Evolutionary conservation across 2,113 vertebrate genomes (phyloP).

Genomic region (Heterotilapia buettikoferi): DNA sequence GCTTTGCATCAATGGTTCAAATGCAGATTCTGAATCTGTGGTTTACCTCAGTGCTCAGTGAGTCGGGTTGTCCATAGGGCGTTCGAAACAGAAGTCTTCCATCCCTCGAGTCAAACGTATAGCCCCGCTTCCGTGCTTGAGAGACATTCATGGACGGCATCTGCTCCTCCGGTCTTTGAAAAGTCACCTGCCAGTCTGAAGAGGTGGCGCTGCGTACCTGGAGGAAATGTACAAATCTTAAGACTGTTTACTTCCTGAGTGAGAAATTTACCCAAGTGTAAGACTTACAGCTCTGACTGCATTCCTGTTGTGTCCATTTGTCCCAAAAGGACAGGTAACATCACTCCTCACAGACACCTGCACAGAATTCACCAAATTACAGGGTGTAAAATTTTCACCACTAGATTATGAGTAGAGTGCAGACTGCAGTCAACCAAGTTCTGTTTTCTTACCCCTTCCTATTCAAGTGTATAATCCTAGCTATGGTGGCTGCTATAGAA

Average conservation of each 20-base stretch:
- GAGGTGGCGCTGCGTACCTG: neutral
- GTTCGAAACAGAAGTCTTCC: constrained; percentile 55
- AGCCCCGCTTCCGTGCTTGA: constrained; percentile 26
- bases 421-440: neutral
- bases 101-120: constrained; percentile 10
- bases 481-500: neutral
- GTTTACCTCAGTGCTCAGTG: constrained; percentile 25
- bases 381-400: neutral
- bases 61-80: constrained; percentile 35
- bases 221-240: accelerated
- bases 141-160: constrained; percentile 15
- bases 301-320: neutral
- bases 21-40: neutral
- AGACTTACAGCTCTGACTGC: constrained; percentile 13
- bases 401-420: neutral
- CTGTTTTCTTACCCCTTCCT: neutral
- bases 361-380: neutral
- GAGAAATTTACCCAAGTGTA: accelerated
- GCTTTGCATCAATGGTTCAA: neutral
- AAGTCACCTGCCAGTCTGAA: constrained; percentile 54
- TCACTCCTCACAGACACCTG: constrained; percentile 57
- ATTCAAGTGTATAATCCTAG: neutral
- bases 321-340: neutral
- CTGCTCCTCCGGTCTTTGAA: constrained; percentile 14
- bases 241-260: accelerated